phyloP scores from a whole-genome alignment of 2,888 invertebrate species.

The Ichneumoninae sp. region DNA sequence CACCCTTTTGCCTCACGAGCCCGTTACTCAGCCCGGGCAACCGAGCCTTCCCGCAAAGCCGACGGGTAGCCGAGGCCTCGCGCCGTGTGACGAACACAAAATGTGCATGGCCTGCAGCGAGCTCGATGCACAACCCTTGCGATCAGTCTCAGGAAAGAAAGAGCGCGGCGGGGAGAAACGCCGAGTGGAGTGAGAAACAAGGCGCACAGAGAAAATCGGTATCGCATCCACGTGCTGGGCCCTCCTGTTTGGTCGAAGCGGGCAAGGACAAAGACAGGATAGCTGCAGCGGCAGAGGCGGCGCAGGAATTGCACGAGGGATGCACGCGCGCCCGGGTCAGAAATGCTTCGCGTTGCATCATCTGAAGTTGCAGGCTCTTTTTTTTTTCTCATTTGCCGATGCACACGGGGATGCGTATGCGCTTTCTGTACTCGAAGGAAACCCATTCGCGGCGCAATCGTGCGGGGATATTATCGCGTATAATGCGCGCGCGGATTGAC shows the following conservation, averaged over 20 bases:
- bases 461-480: conserved; percentile 34
- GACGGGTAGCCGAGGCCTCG: conserved; percentile 36
- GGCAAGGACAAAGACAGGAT: conserved; percentile 75
- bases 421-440: conserved; percentile 42
- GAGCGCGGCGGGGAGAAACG: conserved; percentile 18
- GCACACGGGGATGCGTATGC: conserved; percentile 54
- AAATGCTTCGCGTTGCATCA: conserved; percentile 82
- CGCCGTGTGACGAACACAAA: conserved; percentile 70
- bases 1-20: conserved; percentile 20
- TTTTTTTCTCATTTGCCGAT: conserved; percentile 79
- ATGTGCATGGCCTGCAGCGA: conserved; percentile 67
- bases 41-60: conserved; percentile 44
- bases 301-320: conserved; percentile 75
- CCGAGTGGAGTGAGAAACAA: conserved; percentile 31
- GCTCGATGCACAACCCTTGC: conserved; percentile 63
- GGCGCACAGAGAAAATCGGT: conserved; percentile 2
- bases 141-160: conserved; percentile 60
- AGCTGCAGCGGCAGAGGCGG: conserved; percentile 52
- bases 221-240: background rate
- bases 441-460: conserved; percentile 43
- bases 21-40: conserved; percentile 52
- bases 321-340: conserved; percentile 77
- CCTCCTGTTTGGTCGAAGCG: conserved; percentile 62
- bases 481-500: conserved; percentile 4
- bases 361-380: conserved; percentile 78